A percentile compares a stretch with the other conserved stretches of the same genome.
Conservation (phyloP, 2,113 vertebrate genomes). For the Forbesichthys papilliferus region DNA sequence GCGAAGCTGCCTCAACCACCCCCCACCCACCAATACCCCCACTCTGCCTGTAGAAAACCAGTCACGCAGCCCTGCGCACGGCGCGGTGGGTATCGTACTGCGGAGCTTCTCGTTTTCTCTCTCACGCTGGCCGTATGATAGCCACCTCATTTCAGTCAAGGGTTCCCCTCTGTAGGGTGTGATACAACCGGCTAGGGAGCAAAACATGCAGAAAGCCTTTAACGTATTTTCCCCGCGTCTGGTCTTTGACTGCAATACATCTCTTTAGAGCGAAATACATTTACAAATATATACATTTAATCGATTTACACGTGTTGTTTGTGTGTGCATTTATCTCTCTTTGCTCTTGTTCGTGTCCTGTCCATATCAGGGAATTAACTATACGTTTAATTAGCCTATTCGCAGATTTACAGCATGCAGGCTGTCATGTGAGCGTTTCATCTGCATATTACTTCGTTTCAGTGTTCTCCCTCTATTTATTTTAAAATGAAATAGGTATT, state of each 20-base stretch:
- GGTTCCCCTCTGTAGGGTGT: slow-evolving; percentile 25
- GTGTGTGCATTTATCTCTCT: neutral
- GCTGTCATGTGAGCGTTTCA: slow-evolving; percentile 40
- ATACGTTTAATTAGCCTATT: no score
- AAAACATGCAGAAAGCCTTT: slow-evolving; percentile 32
- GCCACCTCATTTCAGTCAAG: slow-evolving; percentile 13
- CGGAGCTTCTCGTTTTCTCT: slow-evolving; percentile 57
- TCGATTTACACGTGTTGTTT: neutral
- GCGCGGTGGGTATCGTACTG: slow-evolving; percentile 66
- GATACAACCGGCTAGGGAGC: slow-evolving; percentile 28
- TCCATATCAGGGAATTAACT: no score
- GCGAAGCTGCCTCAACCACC: slow-evolving; percentile 64
- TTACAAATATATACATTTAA: slow-evolving; percentile 16
- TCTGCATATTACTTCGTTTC: slow-evolving; percentile 42
- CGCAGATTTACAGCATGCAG: neutral
- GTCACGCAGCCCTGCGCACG: slow-evolving; percentile 72
- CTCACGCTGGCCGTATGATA: slow-evolving; percentile 16
- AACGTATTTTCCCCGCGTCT: slow-evolving; percentile 22
- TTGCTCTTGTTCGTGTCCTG: no score
- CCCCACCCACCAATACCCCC: slow-evolving; percentile 50
- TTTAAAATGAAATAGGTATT: neutral
- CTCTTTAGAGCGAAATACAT: slow-evolving; percentile 1
- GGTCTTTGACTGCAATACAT: neutral
- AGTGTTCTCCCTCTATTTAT: slow-evolving; percentile 18
- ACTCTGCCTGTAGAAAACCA: slow-evolving; percentile 58